A percentile compares a stretch with the other conserved stretches of the same genome.
phyloP scores from a whole-genome alignment of 1,140 invertebrate species.

The Anoplolepis gracilipes region DNA sequence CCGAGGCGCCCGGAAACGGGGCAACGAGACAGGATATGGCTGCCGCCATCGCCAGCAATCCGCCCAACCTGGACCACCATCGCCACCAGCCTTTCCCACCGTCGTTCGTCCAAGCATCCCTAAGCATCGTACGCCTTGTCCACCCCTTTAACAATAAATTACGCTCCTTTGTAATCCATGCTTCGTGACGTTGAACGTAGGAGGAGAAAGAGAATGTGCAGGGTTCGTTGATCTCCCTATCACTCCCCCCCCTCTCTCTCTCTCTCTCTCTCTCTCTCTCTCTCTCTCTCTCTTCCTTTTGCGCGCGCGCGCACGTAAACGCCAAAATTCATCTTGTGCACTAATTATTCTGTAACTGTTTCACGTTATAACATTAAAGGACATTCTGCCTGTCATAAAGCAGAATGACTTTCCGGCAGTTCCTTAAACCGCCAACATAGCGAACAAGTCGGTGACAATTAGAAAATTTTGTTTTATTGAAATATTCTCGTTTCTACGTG shows the following conservation, averaged over 20 bases:
- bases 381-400: slow-evolving; percentile 21
- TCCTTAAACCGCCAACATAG: background rate
- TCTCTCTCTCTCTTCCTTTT: background rate
- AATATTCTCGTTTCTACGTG: background rate
- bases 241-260: too few relatives aligned
- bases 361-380: slow-evolving; percentile 19
- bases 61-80: slow-evolving; percentile 88
- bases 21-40: slow-evolving; percentile 87
- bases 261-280: background rate
- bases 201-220: background rate
- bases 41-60: slow-evolving; percentile 87
- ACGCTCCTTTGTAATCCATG: slow-evolving; percentile 51
- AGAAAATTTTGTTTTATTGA: background rate
- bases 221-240: slow-evolving; percentile 25
- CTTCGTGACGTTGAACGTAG: background rate
- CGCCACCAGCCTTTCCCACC: slow-evolving; percentile 88
- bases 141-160: slow-evolving; percentile 87
- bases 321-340: slow-evolving; percentile 11
- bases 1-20: slow-evolving; percentile 84
- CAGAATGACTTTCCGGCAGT: slow-evolving; percentile 1
- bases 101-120: slow-evolving; percentile 85
- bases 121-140: slow-evolving; percentile 93
- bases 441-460: slow-evolving; percentile 28
- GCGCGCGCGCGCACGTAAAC: too few relatives aligned
- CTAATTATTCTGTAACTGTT: slow-evolving; percentile 28